These are phyloP conservation scores for Passer domesticus DNA, from an alignment of 2,113 vertebrate species.

Conservation along the genomic window DNA sequence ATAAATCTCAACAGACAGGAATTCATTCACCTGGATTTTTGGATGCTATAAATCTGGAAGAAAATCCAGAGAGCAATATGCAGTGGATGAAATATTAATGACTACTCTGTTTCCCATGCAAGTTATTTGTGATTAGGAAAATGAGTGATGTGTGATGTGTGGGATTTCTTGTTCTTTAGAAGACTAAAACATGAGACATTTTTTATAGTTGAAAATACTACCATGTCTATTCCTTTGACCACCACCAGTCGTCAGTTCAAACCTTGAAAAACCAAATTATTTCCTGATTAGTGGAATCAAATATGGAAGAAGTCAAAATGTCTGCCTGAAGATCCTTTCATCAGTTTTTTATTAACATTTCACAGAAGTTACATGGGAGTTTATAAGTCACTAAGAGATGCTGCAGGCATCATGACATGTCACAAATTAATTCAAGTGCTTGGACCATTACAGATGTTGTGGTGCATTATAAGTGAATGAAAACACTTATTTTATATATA, in stretches of 20 bases:
- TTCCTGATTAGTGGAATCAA: background rate
- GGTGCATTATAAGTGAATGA: background rate
- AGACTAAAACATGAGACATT: background rate
- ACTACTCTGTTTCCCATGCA: background rate
- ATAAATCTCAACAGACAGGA: slow-evolving; percentile 1
- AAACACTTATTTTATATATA: background rate
- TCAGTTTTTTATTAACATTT: background rate
- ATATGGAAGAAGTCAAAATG: background rate
- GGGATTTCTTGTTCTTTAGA: background rate
- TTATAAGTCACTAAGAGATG: background rate
- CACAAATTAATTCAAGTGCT: background rate
- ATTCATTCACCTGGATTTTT: slow-evolving; percentile 7
- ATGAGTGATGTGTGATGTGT: background rate
- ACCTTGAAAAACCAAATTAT: background rate
- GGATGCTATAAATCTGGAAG: background rate
- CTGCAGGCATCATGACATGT: background rate
- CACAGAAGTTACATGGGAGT: fast-evolving
- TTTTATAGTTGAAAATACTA: background rate
- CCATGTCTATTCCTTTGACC: background rate
- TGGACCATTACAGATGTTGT: background rate
- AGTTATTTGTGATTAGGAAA: background rate
- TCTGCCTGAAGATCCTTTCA: background rate
- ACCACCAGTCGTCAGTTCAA: background rate
- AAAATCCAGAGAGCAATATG: background rate
- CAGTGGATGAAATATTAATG: background rate